A percentile compares a stretch with the other conserved stretches of the same genome.
Evolutionary conservation across 2,113 vertebrate species (phyloP).

Genomic region (Grus americana): DNA sequence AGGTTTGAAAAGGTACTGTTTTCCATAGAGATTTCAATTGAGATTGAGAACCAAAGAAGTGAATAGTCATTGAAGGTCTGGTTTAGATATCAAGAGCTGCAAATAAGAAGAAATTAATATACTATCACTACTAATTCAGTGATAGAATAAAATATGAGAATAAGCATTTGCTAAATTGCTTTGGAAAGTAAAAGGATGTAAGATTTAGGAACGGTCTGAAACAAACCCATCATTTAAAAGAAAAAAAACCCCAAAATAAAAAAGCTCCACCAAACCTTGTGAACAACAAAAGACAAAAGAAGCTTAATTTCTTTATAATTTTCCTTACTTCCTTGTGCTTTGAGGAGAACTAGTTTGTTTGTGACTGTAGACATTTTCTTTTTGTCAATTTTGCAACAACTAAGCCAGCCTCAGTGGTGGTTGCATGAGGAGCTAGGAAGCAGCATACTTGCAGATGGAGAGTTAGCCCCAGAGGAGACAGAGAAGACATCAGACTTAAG

Average conservation of each 20-base stretch:
- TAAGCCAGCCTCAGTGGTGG: background rate
- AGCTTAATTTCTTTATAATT: background rate
- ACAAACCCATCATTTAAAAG: background rate
- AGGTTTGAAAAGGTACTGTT: background rate
- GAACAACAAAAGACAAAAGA: rapidly evolving
- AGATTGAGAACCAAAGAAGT: background rate
- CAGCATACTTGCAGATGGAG: background rate
- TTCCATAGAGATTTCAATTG: background rate
- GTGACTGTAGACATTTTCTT: background rate
- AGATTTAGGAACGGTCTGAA: background rate
- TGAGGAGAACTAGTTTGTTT: background rate
- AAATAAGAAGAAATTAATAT: background rate
- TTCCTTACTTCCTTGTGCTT: background rate
- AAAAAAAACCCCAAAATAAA: too few relatives aligned
- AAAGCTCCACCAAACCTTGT: background rate
- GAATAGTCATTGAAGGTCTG: background rate
- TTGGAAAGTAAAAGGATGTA: background rate
- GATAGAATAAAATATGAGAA: background rate
- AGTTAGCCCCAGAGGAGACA: background rate
- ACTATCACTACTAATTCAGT: background rate
- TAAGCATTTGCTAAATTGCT: background rate
- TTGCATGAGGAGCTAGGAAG: background rate
- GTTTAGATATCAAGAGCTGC: background rate
- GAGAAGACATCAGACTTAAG: background rate
- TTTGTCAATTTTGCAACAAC: background rate